Conservation (phyloP, 2,797 vertebrate species). For the Hypotaenidia okinawae region DNA sequence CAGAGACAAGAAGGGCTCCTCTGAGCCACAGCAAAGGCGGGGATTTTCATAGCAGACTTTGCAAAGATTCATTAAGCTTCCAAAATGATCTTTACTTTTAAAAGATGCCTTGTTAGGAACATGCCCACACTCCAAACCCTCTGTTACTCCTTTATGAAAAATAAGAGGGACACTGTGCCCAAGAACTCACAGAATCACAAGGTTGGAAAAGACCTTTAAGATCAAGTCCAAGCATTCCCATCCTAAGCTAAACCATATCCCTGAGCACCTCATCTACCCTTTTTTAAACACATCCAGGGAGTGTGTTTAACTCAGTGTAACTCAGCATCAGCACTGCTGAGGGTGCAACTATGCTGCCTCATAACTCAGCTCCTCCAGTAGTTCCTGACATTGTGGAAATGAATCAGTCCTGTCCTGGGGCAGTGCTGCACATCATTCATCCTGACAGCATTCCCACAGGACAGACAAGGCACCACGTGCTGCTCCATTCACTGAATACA, state of each 20-base stretch:
- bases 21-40: not conserved
- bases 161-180: not conserved
- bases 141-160: not conserved
- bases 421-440: not conserved
- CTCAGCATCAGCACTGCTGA: not conserved
- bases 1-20: not conserved
- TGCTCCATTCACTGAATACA: fast-evolving
- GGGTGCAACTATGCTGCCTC: fast-evolving
- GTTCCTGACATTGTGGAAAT: not conserved
- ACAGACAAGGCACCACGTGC: not conserved
- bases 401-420: not conserved
- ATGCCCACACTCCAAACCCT: not conserved
- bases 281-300: no score
- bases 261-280: no score
- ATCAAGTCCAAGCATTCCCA: no score
- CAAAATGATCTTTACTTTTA: not conserved
- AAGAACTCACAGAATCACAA: not conserved
- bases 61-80: not conserved
- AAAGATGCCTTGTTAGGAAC: not conserved
- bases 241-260: no score
- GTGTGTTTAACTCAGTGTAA: not conserved
- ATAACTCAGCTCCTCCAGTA: fast-evolving
- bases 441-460: not conserved
- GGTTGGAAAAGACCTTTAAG: no score
- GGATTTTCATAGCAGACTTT: not conserved